These are phyloP conservation scores for Euphydryas editha DNA, from an alignment of 2,888 invertebrate species.

Conservation along the genomic window DNA sequence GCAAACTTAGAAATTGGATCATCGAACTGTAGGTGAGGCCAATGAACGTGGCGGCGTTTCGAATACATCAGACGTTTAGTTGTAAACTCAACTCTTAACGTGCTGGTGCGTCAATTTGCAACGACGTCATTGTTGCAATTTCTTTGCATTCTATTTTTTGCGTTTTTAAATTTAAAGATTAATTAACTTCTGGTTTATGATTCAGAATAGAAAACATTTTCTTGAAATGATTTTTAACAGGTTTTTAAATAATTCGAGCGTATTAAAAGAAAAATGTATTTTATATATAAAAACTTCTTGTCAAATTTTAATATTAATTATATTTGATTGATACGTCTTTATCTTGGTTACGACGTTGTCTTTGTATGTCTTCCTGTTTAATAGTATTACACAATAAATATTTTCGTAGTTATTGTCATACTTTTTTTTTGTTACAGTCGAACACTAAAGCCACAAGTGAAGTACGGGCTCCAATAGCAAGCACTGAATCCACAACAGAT, in stretches of 20 bases:
- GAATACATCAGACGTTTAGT: constrained; percentile 46
- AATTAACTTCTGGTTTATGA: background rate
- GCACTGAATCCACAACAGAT: constrained; percentile 79
- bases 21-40: constrained; percentile 74
- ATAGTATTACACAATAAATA: background rate
- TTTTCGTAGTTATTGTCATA: background rate
- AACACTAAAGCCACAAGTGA: constrained; percentile 72
- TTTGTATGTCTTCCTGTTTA: background rate
- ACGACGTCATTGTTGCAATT: constrained; percentile 29
- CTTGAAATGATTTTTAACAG: background rate
- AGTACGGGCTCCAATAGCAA: constrained; percentile 80
- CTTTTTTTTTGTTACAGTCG: constrained; percentile 65
- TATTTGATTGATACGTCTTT: background rate
- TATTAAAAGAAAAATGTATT: background rate
- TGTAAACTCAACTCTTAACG: constrained; percentile 40
- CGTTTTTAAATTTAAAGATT: background rate
- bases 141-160: background rate
- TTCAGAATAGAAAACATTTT: background rate
- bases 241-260: background rate
- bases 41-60: constrained; percentile 60
- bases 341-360: background rate
- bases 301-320: background rate
- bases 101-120: constrained; percentile 33
- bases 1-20: constrained; percentile 74
- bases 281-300: constrained; percentile 3